Percentiles rank a stretch among this genome's conserved stretches.
phyloP scores from a whole-genome alignment of 2,888 invertebrate species.

The Laothoe populi region DNA sequence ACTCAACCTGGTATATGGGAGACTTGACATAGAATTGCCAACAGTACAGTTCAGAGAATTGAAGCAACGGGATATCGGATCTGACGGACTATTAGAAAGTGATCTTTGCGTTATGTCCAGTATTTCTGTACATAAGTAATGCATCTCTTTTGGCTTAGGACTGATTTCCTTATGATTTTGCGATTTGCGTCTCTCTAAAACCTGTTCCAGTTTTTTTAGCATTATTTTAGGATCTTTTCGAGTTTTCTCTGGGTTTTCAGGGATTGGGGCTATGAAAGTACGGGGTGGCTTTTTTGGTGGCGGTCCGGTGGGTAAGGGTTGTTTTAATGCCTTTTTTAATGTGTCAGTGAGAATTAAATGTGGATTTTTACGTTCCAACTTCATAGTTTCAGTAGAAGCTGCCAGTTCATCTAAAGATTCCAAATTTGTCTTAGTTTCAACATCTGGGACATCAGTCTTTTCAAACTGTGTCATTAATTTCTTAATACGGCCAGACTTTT shows the following conservation, averaged over 20 bases:
- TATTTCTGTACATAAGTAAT: constrained; percentile 80
- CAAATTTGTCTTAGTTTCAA: constrained; percentile 55
- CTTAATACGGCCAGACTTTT: constrained; percentile 62
- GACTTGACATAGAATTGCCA: constrained; percentile 66
- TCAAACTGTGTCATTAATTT: constrained; percentile 59
- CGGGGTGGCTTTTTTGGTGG: constrained; percentile 91
- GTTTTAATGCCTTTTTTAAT: constrained; percentile 87
- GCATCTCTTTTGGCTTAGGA: constrained; percentile 72
- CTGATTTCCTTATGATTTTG: constrained; percentile 58
- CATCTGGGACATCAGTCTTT: constrained; percentile 43
- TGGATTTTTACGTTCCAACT: constrained; percentile 73
- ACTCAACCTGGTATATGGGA: constrained; percentile 71
- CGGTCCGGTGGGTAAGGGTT: constrained; percentile 88
- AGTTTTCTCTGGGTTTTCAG: constrained; percentile 55
- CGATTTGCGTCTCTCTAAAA: constrained; percentile 76
- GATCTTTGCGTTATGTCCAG: constrained; percentile 70
- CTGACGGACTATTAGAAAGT: constrained; percentile 53
- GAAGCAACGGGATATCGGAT: constrained; percentile 69
- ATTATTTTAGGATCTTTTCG: constrained; percentile 86
- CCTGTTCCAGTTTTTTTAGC: constrained; percentile 87
- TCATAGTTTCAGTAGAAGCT: constrained; percentile 74
- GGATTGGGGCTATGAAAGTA: constrained; percentile 76
- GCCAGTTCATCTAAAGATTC: constrained; percentile 64
- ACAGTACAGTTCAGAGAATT: constrained; percentile 75
- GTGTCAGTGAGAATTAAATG: constrained; percentile 83